These are phyloP conservation scores for Drosophila pectinifera DNA, from an alignment of 1,140 invertebrate genomes.

Conservation along the genomic window DNA sequence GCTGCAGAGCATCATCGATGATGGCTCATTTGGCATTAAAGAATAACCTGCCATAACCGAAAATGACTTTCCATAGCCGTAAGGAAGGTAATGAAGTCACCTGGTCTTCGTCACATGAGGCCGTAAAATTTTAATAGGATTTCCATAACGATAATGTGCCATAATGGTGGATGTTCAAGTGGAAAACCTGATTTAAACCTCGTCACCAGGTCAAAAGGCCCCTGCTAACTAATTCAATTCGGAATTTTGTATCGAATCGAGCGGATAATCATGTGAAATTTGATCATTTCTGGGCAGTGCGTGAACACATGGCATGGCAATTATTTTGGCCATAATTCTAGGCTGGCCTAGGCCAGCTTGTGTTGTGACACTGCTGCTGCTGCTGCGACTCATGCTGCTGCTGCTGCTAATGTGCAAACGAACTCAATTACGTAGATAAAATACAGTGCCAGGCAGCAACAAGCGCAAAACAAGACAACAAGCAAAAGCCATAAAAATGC, in stretches of 20 bases:
- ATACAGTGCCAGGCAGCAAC: constrained; percentile 55
- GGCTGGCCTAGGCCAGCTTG: too few relatives aligned
- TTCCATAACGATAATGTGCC: constrained; percentile 55
- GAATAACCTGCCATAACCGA: constrained; percentile 4
- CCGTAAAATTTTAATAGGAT: constrained; percentile 52
- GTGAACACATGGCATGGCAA: constrained; percentile 41
- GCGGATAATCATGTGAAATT: constrained; percentile 28
- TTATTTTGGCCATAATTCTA: constrained; percentile 43
- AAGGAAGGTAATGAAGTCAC: neutral
- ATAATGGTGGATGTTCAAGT: constrained; percentile 16
- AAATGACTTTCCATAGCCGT: constrained; percentile 10
- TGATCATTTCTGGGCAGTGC: constrained; percentile 22
- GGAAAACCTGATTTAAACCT: constrained; percentile 17
- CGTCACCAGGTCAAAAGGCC: constrained; percentile 4
- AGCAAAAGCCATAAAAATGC: constrained; percentile 76
- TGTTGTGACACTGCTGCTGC: too few relatives aligned
- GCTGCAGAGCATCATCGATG: constrained; percentile 15
- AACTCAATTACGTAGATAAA: constrained; percentile 81
- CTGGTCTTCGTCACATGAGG: neutral
- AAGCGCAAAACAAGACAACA: constrained; percentile 46
- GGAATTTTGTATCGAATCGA: constrained; percentile 24
- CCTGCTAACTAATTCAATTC: constrained; percentile 13
- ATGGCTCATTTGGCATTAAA: constrained; percentile 20
- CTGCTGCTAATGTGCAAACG: constrained; percentile 77
- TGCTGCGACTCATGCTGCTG: constrained; percentile 58